These are phyloP conservation scores for Drosophila nr. perissopoda DNA, from an alignment of 2,888 invertebrate species.

Conservation along the genomic window DNA sequence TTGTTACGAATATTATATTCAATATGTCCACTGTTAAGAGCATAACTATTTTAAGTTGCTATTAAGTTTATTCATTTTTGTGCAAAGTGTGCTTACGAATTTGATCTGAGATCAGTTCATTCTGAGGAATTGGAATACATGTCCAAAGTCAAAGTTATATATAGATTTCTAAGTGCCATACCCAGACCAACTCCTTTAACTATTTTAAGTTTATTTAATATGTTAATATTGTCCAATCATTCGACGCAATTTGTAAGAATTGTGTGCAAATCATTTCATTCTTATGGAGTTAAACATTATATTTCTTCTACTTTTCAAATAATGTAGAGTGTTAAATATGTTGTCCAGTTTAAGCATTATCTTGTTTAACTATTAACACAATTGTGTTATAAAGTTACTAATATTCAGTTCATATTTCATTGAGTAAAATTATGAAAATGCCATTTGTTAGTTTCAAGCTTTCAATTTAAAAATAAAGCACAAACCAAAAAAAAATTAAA, in stretches of 20 bases:
- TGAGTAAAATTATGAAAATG: neutral
- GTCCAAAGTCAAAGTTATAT: neutral
- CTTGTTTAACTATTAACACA: neutral
- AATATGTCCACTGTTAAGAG: neutral
- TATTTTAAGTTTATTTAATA: neutral
- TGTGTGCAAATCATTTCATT: constrained; percentile 4
- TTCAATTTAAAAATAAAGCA: constrained; percentile 6
- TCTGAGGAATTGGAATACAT: neutral
- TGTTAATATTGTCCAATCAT: neutral
- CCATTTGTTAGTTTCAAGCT: neutral
- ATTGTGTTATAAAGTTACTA: neutral
- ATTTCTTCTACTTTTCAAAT: neutral
- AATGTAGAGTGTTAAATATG: constrained; percentile 10
- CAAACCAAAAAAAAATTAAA: neutral
- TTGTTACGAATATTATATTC: neutral
- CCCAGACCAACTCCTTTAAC: neutral
- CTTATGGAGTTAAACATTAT: neutral
- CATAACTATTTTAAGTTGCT: neutral
- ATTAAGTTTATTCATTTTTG: neutral
- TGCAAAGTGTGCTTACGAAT: neutral
- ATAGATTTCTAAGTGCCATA: neutral
- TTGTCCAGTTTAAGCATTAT: constrained; percentile 1
- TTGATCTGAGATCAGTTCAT: constrained; percentile 1
- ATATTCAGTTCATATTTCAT: neutral
- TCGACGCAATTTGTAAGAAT: constrained; percentile 3